Evolutionary conservation across 2,888 invertebrate species (phyloP), one percentile per base, ranked within the genome.

Genomic region (Trimorus sp.): DNA sequence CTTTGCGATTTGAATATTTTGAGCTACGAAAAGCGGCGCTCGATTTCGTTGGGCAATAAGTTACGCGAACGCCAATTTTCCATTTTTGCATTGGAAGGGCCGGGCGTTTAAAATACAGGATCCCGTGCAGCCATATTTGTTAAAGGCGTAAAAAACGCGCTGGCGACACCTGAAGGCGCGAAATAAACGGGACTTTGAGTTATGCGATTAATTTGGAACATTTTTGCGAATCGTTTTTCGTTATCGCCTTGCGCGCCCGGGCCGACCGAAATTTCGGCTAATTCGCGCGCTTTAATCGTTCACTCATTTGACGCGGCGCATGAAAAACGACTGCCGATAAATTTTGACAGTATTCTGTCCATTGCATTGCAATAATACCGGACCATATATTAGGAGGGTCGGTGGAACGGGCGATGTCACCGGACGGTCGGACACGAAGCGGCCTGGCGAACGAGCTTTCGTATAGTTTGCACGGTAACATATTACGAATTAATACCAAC

Each of bases 401-500:
- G 49, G 76, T 82, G 85, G 82, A 83, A 83, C 80, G 86, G 84
- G 76, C 82, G 68, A 85, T 83, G 84, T 82, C 85, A 84, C 84
- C 84, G 87, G 85, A 86, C 86, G 69, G 82, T 56, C 75, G 86
- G 78, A 84, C 83, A 70, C 48, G 79, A 71, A 65, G 80, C 73
- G 76, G 59, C 58, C 69, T 26, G 83, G 75, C 77, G 66, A 60
- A 75, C 71, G 80, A 73, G 80, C 84, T 84, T 84, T 83, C 83
- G 76, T 91, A 91, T 90, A 91, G 91, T 91, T 91, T 91, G 88
- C 88, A 84, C 88, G 89, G 90, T 91, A 91, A 91, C 91, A 90
- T 91, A 91, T 91, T 91, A 91, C 91, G 91, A 91, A 91, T 91
- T 91, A 91, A 91, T 91, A 91, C 91, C 91, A 91, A 91, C 91